Evolutionary conservation across 2,888 invertebrate genomes (phyloP).

Genomic region (Ormia ochracea): DNA sequence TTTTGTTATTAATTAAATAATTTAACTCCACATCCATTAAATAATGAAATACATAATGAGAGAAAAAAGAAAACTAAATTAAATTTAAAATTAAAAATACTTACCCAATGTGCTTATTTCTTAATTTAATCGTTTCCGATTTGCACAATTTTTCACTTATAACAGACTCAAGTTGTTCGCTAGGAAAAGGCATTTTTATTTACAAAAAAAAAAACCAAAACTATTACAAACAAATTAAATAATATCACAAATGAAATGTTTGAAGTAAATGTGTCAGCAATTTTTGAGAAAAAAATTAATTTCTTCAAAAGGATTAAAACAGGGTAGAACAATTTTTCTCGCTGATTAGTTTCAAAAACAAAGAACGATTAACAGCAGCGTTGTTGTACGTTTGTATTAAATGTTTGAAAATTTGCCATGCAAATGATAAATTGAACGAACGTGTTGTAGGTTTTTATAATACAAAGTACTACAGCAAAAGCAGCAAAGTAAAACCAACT

Average conservation of each 20-base stretch:
- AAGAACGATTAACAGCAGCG: slow-evolving; percentile 26
- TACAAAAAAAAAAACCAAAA: background rate
- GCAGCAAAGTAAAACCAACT: slow-evolving; percentile 2
- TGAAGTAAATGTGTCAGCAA: too few species aligned
- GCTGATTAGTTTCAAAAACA: slow-evolving; percentile 1
- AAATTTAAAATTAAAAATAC: too few species aligned
- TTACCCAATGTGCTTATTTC: slow-evolving; percentile 91
- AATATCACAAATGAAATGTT: background rate
- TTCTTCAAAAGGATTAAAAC: background rate
- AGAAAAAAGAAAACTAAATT: background rate
- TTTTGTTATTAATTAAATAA: too few species aligned
- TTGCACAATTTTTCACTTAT: slow-evolving; percentile 84
- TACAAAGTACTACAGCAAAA: slow-evolving; percentile 30
- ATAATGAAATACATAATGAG: too few species aligned
- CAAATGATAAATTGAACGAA: slow-evolving; percentile 68
- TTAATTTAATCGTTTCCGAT: slow-evolving; percentile 86
- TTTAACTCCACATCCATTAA: too few species aligned
- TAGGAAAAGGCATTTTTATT: slow-evolving; percentile 70
- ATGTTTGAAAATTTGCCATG: slow-evolving; percentile 64
- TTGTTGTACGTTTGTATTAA: slow-evolving; percentile 57
- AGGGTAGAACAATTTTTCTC: background rate
- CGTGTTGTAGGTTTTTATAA: slow-evolving; percentile 69
- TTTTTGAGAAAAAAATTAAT: too few species aligned
- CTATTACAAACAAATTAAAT: background rate
- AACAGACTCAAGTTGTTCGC: slow-evolving; percentile 69